Evolutionary conservation across 2,113 vertebrate genomes (phyloP).

Genomic region (Pogonocichla stellata): DNA sequence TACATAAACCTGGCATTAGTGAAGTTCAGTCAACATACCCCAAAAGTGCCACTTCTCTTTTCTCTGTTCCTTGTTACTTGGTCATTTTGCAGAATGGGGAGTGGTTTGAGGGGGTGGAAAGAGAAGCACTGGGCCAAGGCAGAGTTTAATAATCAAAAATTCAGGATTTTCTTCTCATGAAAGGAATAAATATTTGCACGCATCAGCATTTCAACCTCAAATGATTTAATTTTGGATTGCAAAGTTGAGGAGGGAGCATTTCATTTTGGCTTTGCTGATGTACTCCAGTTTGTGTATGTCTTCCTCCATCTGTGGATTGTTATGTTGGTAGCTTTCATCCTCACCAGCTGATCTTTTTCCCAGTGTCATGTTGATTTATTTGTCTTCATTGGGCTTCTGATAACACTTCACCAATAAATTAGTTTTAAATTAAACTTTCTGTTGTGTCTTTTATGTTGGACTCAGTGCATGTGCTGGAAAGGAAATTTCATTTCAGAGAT

Average conservation of each 20-base stretch:
- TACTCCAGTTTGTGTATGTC: constrained; percentile 13
- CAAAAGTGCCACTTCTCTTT: not conserved
- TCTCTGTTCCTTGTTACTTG: not conserved
- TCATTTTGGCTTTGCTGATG: not conserved
- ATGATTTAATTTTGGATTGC: not conserved
- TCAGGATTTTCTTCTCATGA: not conserved
- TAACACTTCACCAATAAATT: constrained; percentile 55
- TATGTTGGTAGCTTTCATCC: constrained; percentile 7
- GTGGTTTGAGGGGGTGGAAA: not conserved
- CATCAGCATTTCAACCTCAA: constrained; percentile 21
- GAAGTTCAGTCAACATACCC: not conserved
- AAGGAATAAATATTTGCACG: constrained; percentile 10
- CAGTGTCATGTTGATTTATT: constrained; percentile 40
- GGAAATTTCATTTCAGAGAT: constrained; percentile 51
- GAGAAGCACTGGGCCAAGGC: not conserved
- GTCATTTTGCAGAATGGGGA: not conserved
- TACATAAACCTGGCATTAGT: not conserved
- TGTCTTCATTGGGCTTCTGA: not conserved
- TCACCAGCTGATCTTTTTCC: constrained; percentile 45
- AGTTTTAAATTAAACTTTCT: constrained; percentile 48
- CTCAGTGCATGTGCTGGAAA: not conserved
- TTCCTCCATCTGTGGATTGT: not conserved
- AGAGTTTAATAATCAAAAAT: not conserved
- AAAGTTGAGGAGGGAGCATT: not conserved
- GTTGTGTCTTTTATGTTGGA: constrained; percentile 10